Base-by-base conservation (phyloP, 2,888 invertebrate genomes). In the Pomacea canaliculata region DNA sequence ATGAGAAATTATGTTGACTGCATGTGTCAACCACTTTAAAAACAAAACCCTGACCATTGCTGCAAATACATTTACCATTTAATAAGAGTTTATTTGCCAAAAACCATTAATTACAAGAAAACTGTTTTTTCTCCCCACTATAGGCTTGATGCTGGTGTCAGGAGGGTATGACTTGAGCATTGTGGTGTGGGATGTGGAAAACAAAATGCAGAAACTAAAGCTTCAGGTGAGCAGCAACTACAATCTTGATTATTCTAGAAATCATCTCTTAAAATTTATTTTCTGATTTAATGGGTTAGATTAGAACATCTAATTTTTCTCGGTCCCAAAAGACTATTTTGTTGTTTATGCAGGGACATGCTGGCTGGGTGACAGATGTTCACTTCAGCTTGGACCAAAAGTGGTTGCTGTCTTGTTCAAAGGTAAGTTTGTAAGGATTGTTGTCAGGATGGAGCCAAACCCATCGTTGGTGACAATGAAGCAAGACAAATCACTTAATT, bases 101-200 rank as follows among this genome's bases (percentile, higher is more conserved):
- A 56, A 56, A 56, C 10, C 10, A 13, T 56, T 1, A 56, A 56
- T 56, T 56, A 16, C 8, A 4, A 13, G 16, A 56, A 37, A 37
- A 37, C 37, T 37, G 5, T 56, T 56, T 66, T 65, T 51, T 67
- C 37, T 37, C 37, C 37, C 37, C 37, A 5, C 5, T 37, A 13
- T 80, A 90, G 90, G 89, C 23, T 76, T 84, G 49, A 81, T 88
- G 81, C 78, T 91, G 70, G 89, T 89, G 13, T 85, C 90, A 18
- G 91, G 89, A 5, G 88, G 89, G 12, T 91, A 88, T 83, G 91
- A 91, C 80, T 83, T 83, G 37, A 86, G 85, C 48, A 83, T 91
- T 51, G 86, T 88, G 4, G 85, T 91, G 23, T 91, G 91, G 91
- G 90, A 91, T 80, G 83, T 88, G 37, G 88, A 89, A 46, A 88